phyloP scores from a whole-genome alignment of 2,888 invertebrate species.

The Tetranychus truncatus region DNA sequence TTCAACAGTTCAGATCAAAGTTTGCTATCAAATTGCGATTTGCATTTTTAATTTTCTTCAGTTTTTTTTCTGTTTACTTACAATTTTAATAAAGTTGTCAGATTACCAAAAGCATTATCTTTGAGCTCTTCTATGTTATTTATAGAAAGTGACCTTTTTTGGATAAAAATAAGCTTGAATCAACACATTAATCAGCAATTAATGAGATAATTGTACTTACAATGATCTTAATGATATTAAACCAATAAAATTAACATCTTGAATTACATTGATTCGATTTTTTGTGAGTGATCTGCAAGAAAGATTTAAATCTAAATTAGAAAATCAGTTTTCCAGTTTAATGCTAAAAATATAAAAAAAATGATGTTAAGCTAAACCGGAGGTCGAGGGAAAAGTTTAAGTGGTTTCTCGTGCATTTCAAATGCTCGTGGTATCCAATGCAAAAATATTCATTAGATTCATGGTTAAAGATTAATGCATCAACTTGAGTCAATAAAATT shows the following conservation, averaged over 20 bases:
- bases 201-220: not conserved
- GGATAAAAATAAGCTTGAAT: not conserved
- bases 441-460: too few species aligned
- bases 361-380: too few species aligned
- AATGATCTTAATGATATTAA: constrained; percentile 9
- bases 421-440: too few species aligned
- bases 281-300: constrained; percentile 8
- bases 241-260: not conserved
- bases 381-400: too few species aligned
- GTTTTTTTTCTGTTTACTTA: not conserved
- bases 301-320: not conserved
- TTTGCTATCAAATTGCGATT: too few species aligned
- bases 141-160: not conserved
- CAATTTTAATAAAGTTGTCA: constrained; percentile 7
- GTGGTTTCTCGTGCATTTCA: too few species aligned
- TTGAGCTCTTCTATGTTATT: constrained; percentile 2
- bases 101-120: constrained; percentile 2
- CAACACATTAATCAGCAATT: not conserved
- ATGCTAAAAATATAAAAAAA: too few species aligned
- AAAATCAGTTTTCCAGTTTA: not conserved
- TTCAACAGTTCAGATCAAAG: too few species aligned
- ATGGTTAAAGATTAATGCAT: too few species aligned
- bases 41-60: not conserved
- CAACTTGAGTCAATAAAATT: too few species aligned
- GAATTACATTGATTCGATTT: not conserved